Evolutionary conservation across 2,888 invertebrate species (phyloP), one percentile per base, ranked within the genome.

Genomic region (Tipula lateralis): DNA sequence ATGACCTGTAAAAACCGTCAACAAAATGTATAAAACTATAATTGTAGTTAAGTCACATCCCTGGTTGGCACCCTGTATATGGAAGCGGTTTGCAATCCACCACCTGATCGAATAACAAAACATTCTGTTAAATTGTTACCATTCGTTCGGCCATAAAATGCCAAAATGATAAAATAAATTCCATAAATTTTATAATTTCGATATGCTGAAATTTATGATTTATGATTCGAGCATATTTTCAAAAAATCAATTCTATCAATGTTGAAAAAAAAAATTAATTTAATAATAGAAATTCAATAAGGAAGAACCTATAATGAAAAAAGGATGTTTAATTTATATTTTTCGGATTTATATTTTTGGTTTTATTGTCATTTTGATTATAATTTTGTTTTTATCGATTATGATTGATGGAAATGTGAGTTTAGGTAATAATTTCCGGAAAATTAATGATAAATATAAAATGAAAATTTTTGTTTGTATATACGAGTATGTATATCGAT

Each of bases 351-450:
- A n/a, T 13, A 44, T n/a, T 36, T 50, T 50, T 16, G 44, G 44
- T 50, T 50, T 66, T 66, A 66, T 66, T 66, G 66, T 66, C 66
- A 66, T 66, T 66, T 66, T 66, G 66, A 66, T 66, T 66, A 66
- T 66, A 9, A 19, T 7, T 66, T 66, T 44, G 19, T 66, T 66
- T 19, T 12, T 66, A 66, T 66, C 66, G 66, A 66, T 66, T 66
- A 66, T 66, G 66, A 66, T 66, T 66, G 66, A 66, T 66, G 66
- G 66, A 66, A 24, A 44, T 24, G 24, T 24, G 66, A 66, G 66
- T 66, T 66, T 66, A 66, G 66, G 66, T 66, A 66, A 66, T 66
- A 66, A 66, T 66, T 66, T 66, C 66, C 66, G 66, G 66, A 24
- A 24, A 66, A 66, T 66, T 66, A 66, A 66, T 66, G 66, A 66